A percentile compares a stretch with the other conserved stretches of the same genome.
phyloP scores from a whole-genome alignment of 2,797 vertebrate genomes.

The Hydrocynus forskahlii region DNA sequence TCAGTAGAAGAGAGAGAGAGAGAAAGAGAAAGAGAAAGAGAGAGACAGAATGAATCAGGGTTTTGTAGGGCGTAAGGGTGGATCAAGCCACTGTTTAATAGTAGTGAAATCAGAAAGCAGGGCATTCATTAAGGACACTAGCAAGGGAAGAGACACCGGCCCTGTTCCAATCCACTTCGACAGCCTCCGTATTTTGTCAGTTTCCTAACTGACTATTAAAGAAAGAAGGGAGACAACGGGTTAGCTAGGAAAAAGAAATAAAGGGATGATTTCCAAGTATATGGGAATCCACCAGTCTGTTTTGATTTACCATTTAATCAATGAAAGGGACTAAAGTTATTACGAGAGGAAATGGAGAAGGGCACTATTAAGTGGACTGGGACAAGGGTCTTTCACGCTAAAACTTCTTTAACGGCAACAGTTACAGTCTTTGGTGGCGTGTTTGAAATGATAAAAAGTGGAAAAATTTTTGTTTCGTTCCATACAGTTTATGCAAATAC shows the following conservation, averaged over 20 bases:
- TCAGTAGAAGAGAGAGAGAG: slow-evolving; percentile 65
- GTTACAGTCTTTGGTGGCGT: slow-evolving; percentile 39
- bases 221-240: not conserved
- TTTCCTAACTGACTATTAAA: slow-evolving; percentile 18
- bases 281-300: slow-evolving; percentile 20
- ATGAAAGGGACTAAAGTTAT: not conserved
- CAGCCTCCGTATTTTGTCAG: slow-evolving; percentile 19
- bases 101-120: slow-evolving; percentile 44
- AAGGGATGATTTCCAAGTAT: not conserved
- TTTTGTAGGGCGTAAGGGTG: slow-evolving; percentile 50
- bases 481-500: slow-evolving; percentile 3
- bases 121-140: slow-evolving; percentile 33
- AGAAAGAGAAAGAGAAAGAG: slow-evolving; percentile 58
- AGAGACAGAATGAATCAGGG: slow-evolving; percentile 36
- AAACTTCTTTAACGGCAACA: not conserved
- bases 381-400: slow-evolving; percentile 13
- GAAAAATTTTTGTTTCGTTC: not conserved
- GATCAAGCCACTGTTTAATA: slow-evolving; percentile 56
- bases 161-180: slow-evolving; percentile 9
- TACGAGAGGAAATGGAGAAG: not conserved
- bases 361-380: not conserved
- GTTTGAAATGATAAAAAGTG: slow-evolving; percentile 21
- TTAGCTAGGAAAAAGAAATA: not conserved
- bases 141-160: slow-evolving; percentile 21
- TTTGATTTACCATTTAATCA: not conserved